phyloP scores from a whole-genome alignment of 2,888 invertebrate species.

The Phorcus lineatus region DNA sequence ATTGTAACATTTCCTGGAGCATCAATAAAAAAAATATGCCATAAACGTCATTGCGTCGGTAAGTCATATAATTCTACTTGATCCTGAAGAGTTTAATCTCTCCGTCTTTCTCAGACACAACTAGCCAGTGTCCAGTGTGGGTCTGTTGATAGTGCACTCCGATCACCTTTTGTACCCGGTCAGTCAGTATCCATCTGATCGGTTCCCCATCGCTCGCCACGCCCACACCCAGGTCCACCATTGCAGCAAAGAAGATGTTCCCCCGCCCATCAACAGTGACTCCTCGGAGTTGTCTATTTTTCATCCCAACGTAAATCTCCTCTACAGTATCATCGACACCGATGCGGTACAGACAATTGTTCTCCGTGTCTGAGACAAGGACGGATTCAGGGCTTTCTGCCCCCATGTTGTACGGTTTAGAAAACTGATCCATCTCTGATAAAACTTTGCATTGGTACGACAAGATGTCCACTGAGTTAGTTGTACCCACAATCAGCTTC shows the following conservation, averaged over 20 bases:
- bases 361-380: neutral
- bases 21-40: too few species aligned
- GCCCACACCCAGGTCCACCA: neutral
- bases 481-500: neutral
- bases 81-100: neutral
- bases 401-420: neutral
- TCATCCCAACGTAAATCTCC: neutral
- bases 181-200: neutral
- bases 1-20: too few species aligned
- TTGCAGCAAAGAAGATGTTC: neutral
- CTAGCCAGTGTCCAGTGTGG: neutral
- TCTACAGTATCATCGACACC: neutral
- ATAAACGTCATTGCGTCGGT: too few species aligned
- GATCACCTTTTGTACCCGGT: neutral
- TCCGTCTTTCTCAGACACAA: neutral
- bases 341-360: neutral
- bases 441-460: neutral
- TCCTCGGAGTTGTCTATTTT: neutral
- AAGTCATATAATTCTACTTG: too few species aligned
- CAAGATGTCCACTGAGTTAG: neutral
- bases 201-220: neutral
- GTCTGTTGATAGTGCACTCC: neutral
- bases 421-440: neutral
- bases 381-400: neutral
- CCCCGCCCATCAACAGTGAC: neutral